These are phyloP conservation scores for Allobates femoralis DNA, from an alignment of 2,797 vertebrate species.

Conservation along the genomic window DNA sequence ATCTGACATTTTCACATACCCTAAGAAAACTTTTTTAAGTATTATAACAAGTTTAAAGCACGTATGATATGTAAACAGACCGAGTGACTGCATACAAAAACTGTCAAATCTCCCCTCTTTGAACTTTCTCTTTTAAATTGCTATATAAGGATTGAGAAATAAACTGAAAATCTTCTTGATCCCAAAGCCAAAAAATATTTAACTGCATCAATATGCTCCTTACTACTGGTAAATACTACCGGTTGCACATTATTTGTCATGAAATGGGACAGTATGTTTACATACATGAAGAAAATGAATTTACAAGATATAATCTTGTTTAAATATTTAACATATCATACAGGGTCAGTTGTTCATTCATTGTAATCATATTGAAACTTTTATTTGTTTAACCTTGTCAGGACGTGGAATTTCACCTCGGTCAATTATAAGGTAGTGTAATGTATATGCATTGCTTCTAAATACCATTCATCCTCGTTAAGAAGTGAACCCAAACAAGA, in stretches of 20 bases:
- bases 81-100: constrained; percentile 64
- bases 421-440: not conserved
- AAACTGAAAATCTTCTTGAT: constrained; percentile 56
- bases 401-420: constrained; percentile 13
- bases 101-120: constrained; percentile 63
- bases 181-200: constrained; percentile 50
- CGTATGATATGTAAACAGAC: constrained; percentile 64
- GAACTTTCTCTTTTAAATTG: constrained; percentile 63
- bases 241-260: constrained; percentile 61
- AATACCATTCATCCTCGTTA: not conserved
- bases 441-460: constrained; percentile 8
- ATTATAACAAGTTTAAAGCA: constrained; percentile 59
- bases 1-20: constrained; percentile 50
- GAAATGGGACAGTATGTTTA: constrained; percentile 55
- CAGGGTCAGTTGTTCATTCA: constrained; percentile 29
- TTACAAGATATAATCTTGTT: constrained; percentile 43
- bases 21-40: constrained; percentile 40
- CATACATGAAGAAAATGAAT: constrained; percentile 45
- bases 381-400: constrained; percentile 60
- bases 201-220: constrained; percentile 50
- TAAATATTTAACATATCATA: constrained; percentile 48
- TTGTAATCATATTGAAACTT: constrained; percentile 40
- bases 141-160: constrained; percentile 56
- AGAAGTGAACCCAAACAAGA: not conserved
- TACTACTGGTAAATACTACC: constrained; percentile 61